Conservation (phyloP, 2,797 vertebrate species). For the Coluber constrictor region DNA sequence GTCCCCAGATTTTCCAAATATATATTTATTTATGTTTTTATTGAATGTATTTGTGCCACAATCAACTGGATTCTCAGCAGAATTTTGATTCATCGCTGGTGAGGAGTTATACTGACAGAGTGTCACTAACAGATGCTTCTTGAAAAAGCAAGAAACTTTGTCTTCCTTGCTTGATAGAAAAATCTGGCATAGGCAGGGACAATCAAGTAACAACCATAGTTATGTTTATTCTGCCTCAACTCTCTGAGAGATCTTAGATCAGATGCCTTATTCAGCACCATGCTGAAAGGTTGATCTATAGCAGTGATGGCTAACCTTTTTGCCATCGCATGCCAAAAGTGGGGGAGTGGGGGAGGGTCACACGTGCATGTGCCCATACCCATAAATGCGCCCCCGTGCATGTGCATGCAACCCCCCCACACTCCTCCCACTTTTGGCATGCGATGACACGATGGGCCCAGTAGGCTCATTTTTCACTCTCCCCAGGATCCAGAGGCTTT, state of each 20-base stretch:
- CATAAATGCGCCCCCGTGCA: too few relatives aligned
- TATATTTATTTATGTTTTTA: neutral
- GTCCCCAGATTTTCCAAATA: neutral
- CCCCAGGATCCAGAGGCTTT: too few relatives aligned
- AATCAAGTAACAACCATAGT: neutral
- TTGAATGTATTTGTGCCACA: neutral
- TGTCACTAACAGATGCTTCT: neutral
- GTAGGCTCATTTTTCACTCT: too few relatives aligned
- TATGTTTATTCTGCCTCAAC: neutral
- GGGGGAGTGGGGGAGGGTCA: too few relatives aligned
- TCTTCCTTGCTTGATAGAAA: neutral
- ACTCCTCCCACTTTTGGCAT: too few relatives aligned
- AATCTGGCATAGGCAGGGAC: neutral
- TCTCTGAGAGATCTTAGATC: neutral
- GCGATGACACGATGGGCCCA: too few relatives aligned
- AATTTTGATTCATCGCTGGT: neutral
- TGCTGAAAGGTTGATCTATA: neutral
- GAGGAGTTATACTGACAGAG: neutral
- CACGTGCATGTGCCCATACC: too few relatives aligned
- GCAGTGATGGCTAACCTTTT: too few relatives aligned
- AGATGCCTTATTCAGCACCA: neutral
- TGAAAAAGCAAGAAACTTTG: neutral
- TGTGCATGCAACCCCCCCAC: too few relatives aligned
- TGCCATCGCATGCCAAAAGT: too few relatives aligned
- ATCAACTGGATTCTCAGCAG: neutral